Conservation (phyloP, 2,888 invertebrate species). For the Cryptus viduatorius region DNA sequence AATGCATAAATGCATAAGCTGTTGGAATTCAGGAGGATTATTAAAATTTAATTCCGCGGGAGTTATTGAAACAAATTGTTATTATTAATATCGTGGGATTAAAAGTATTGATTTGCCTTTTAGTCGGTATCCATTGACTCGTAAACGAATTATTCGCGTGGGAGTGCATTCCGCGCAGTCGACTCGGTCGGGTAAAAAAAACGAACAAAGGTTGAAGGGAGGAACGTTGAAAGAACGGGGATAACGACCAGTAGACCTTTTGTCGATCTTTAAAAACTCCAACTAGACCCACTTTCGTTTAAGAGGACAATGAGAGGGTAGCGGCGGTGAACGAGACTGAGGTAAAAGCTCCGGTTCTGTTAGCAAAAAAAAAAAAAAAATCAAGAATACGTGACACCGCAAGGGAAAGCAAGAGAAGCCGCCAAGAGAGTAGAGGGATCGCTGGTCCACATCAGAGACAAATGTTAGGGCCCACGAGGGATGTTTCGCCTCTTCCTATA, state of each 20-base stretch:
- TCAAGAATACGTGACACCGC: constrained; percentile 20
- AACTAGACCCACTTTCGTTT: constrained; percentile 44
- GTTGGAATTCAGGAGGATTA: too few relatives aligned
- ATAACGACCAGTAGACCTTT: constrained; percentile 27
- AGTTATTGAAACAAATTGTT: background rate
- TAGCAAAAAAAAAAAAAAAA: constrained; percentile 10
- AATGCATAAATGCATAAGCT: too few relatives aligned
- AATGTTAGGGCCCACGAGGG: constrained; percentile 59
- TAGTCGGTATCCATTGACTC: background rate
- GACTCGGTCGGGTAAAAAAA: background rate
- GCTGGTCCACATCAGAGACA: constrained; percentile 41
- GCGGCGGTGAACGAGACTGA: constrained; percentile 1
- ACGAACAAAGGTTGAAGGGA: background rate
- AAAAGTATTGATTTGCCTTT: background rate
- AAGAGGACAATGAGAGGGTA: constrained; percentile 31
- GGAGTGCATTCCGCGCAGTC: background rate
- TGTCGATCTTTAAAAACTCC: constrained; percentile 54
- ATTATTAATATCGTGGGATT: background rate
- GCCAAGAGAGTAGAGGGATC: background rate
- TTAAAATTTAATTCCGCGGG: background rate
- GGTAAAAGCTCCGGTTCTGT: constrained; percentile 4
- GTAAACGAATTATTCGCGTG: background rate
- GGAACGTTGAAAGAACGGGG: background rate
- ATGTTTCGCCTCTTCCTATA: background rate
- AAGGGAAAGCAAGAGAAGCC: constrained; percentile 4